These are phyloP conservation scores for Emydoidea blandingii DNA, from an alignment of 2,797 vertebrate genomes.

Conservation along the genomic window DNA sequence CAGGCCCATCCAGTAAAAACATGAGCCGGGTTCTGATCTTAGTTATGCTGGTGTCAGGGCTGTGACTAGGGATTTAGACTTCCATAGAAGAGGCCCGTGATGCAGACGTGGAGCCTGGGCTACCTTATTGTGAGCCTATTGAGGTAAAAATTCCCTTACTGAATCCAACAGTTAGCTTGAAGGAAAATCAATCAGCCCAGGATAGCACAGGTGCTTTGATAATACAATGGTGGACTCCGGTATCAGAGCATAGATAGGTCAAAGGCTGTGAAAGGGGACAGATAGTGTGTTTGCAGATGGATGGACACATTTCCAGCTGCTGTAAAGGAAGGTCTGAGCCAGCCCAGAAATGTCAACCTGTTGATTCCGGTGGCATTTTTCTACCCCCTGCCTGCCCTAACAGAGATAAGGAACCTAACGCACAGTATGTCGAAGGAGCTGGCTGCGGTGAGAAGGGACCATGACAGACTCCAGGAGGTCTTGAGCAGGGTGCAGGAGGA, in stretches of 20 bases:
- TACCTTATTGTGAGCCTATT: background rate
- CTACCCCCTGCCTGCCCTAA: background rate
- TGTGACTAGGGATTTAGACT: background rate
- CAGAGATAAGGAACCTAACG: background rate
- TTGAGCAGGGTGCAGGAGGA: background rate
- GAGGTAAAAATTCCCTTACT: too few relatives aligned
- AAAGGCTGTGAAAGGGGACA: too few relatives aligned
- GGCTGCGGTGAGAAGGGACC: background rate
- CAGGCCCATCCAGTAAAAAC: background rate
- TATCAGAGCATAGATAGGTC: too few relatives aligned
- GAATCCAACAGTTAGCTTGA: too few relatives aligned
- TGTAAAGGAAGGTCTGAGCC: too few relatives aligned
- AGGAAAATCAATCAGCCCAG: too few relatives aligned
- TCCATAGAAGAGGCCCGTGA: rapidly evolving
- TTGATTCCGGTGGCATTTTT: background rate
- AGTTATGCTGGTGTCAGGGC: background rate
- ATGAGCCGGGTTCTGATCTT: background rate
- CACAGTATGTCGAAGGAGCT: background rate
- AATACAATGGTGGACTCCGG: too few relatives aligned
- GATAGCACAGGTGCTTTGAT: too few relatives aligned
- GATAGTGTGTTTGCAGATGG: too few relatives aligned
- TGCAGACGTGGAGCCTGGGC: background rate
- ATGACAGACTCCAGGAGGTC: background rate
- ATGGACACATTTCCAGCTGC: too few relatives aligned
- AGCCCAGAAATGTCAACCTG: background rate